Evolutionary conservation across 30 jellyfish, hydroid and myxozoan species (phyloP).

Genomic region (Clytia hemisphaerica): DNA sequence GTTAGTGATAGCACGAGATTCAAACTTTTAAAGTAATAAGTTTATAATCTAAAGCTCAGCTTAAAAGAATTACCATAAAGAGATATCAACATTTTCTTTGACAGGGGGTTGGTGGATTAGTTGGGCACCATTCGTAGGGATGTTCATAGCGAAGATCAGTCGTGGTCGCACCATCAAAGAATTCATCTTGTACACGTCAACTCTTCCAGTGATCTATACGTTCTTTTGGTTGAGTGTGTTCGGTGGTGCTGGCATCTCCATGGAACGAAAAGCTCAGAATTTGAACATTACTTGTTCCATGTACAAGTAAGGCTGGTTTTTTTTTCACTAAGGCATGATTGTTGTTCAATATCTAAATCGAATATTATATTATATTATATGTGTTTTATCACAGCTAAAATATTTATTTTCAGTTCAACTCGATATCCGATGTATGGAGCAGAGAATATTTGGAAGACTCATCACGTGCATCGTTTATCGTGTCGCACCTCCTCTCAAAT

Average conservation of each 20-base stretch:
- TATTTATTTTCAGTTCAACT: not conserved
- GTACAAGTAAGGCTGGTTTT: constrained; percentile 17
- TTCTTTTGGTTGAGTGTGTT: constrained; percentile 83
- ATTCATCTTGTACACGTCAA: constrained; percentile 70
- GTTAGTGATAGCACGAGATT: too few species aligned
- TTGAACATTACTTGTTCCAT: constrained; percentile 55
- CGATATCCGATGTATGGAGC: constrained; percentile 14
- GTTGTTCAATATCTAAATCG: not conserved
- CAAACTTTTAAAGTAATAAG: not conserved
- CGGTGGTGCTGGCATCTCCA: constrained; percentile 81
- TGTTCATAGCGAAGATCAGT: constrained; percentile 86
- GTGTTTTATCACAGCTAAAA: not conserved
- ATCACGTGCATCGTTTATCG: constrained; percentile 37
- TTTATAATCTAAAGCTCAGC: not conserved
- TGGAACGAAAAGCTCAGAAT: constrained; percentile 76
- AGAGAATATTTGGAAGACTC: not conserved
- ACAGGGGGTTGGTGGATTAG: constrained; percentile 99
- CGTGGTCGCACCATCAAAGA: constrained; percentile 94
- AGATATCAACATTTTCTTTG: not conserved
- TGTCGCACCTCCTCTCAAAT: constrained; percentile 65
- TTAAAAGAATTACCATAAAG: not conserved
- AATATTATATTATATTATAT: not conserved
- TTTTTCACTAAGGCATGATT: not conserved
- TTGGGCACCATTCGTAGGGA: constrained; percentile 95
- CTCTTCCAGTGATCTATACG: constrained; percentile 70